phyloP scores from a whole-genome alignment of 2,888 invertebrate genomes.

The Pandemis corylana region DNA sequence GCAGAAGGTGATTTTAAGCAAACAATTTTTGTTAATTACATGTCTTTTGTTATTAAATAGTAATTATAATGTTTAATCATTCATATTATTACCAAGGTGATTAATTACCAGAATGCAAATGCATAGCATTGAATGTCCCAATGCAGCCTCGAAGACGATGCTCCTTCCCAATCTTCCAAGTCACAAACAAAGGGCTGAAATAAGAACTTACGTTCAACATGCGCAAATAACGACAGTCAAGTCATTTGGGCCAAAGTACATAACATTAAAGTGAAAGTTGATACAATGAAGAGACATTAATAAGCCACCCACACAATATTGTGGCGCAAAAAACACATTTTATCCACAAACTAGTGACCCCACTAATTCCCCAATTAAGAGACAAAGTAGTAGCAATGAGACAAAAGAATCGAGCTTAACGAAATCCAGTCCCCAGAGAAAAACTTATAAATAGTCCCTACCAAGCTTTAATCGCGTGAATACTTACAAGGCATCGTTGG shows the following conservation, averaged over 20 bases:
- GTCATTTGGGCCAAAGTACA: constrained; percentile 16
- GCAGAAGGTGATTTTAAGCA: neutral
- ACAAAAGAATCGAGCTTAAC: constrained; percentile 31
- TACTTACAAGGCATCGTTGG: constrained; percentile 98
- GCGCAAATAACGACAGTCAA: constrained; percentile 8
- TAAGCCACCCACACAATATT: constrained; percentile 18
- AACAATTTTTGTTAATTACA: neutral
- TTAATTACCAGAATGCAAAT: constrained; percentile 91
- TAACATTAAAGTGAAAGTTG: constrained; percentile 34
- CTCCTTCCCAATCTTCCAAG: constrained; percentile 99
- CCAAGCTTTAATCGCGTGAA: constrained; percentile 44
- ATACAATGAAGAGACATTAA: constrained; percentile 3
- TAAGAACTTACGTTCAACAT: constrained; percentile 42
- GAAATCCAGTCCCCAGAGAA: constrained; percentile 13
- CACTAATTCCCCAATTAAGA: constrained; percentile 28
- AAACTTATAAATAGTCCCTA: constrained; percentile 17
- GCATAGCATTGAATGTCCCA: constrained; percentile 99
- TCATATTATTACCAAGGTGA: constrained; percentile 25
- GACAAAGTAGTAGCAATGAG: constrained; percentile 27
- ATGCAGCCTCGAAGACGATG: constrained; percentile 98
- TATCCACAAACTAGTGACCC: constrained; percentile 15
- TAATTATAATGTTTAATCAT: constrained; percentile 9
- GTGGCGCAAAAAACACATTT: constrained; percentile 22
- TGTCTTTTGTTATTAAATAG: neutral
- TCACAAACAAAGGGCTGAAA: constrained; percentile 98